Evolutionary conservation across 2,797 vertebrate genomes (phyloP), one percentile per base, ranked within the genome.

Genomic region (Gobionotothen gibberifrons): DNA sequence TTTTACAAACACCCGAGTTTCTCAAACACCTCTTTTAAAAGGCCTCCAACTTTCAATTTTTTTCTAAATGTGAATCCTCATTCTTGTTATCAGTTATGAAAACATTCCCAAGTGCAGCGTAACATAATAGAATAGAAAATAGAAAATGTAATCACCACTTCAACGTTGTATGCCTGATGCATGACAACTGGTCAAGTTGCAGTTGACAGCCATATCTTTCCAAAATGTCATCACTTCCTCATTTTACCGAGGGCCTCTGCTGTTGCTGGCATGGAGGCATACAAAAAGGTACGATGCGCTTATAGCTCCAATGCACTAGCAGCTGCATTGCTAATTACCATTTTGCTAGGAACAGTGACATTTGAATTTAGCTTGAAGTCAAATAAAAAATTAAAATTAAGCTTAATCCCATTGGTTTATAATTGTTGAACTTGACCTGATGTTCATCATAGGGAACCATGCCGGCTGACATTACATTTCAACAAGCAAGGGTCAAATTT

Each of bases 1-100:
- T 68, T 78, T 73, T 60, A 43, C 57, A 64, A 72, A 75, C 52
- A 55, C 42, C 15, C 51, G 29, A 52, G 69, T 78, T 65, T 44
- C 53, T 61, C 22, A 70, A 54, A 59, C 21, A 58, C 4, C 3
- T 5, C n/a, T 36, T 13, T 47, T 7, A 68, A 8, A 48, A 49
- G n/a, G 42, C n/a, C 14, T 57, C 13, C 6, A 36, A 17, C 4
- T 10, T 47, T 58, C 26, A 48, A 9, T 11, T 26, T 22, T 12
- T 67, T n/a, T 57, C 17, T 5, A 26, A 51, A 42, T 57, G 19
- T 68, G 43, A 40, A 21, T 53, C 40, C 17, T 3, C n/a, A 3
- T 49, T 68, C 42, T 58, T 53, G 22, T 59, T 29, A 51, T 57
- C 32, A 71, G 43, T 40, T n/a, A 13, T 43, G 12, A 60, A 57